Evolutionary conservation across 2,888 invertebrate genomes (phyloP), one percentile per base, ranked within the genome.

Genomic region (Ephialtes manifestator): DNA sequence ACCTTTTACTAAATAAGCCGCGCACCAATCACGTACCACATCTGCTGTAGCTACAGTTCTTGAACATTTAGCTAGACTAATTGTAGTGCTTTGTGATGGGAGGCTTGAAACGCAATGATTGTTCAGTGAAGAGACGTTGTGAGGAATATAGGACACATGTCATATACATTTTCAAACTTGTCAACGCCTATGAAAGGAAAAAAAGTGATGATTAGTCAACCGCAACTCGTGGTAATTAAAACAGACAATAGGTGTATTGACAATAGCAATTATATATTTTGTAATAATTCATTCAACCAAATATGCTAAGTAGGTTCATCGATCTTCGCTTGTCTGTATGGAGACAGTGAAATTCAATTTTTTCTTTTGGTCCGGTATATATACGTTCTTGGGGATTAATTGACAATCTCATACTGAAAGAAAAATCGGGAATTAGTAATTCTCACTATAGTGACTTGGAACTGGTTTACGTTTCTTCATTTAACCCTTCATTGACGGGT

Each of bases 1-100:
- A 80, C 84, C 76, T 84, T 84, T 84, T 81, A 84, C 81, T 48
- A 81, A 84, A 84, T 81, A 84, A 72, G 71, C 48, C 80, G 81
- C 84, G 8, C 2, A 70, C 81, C 71, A 81, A 77, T 84, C 80
- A 74, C 76, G 77, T 80, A 84, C 80, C 18, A 55, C 51, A 51
- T 18, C 18, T 48, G 28, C 2, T 68, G 55, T 71, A 71, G 35
- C 55, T 71, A 71, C 53, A 24, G 53, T 20, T 51, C 35, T 71
- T 39, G 53, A 35, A 7, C 13, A 15, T 51, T 51, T 51, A 51
- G n/a, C 51, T n/a, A 5, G n/a, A 39, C n/a, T 51, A 51, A 51
- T 51, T 51, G 18, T 51, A 51, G 51, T 5, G n/a, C 51, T 39
- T 15, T 24, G 43, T 18, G 53, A 55, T 39, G 7, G 18, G 5